A percentile compares a stretch with the other conserved stretches of the same genome.
Evolutionary conservation across 2,797 vertebrate species (phyloP).

Genomic region (Anisognathus igniventris): DNA sequence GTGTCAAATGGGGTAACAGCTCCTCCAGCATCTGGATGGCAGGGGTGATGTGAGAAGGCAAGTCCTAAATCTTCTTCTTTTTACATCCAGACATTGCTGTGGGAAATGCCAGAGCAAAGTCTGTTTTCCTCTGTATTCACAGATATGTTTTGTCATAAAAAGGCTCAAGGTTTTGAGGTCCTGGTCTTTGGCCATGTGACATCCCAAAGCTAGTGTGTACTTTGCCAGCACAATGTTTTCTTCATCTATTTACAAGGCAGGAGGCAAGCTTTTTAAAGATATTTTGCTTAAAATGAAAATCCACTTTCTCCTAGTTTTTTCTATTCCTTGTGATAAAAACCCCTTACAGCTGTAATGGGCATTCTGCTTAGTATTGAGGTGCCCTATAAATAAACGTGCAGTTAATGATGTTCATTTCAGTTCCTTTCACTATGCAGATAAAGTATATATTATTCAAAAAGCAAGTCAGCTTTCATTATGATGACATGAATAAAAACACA

Average conservation of each 20-base stretch:
- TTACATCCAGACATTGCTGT: not conserved
- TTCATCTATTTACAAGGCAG: not conserved
- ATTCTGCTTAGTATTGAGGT: not conserved
- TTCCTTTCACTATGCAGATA: not conserved
- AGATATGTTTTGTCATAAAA: not conserved
- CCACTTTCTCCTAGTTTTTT: not conserved
- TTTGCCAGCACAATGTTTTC: not conserved
- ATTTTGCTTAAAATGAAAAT: not conserved
- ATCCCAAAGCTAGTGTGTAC: not conserved
- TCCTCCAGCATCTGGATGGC: not conserved
- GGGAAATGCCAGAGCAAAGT: not conserved
- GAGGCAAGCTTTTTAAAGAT: not conserved
- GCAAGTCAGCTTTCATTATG: slow-evolving; percentile 36
- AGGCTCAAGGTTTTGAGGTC: not conserved
- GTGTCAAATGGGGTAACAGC: not conserved
- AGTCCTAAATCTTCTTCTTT: not conserved
- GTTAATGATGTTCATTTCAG: not conserved
- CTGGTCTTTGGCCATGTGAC: not conserved
- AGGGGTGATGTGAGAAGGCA: not conserved
- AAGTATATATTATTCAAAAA: slow-evolving; percentile 51
- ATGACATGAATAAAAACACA: slow-evolving; percentile 19
- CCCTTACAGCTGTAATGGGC: not conserved
- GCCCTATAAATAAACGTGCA: not conserved
- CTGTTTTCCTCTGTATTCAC: not conserved
- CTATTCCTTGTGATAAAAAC: not conserved